A percentile compares a stretch with the other conserved stretches of the same genome.
These are phyloP conservation scores for Tor tambroides DNA, from an alignment of 2,113 vertebrate genomes.

Conservation along the genomic window DNA sequence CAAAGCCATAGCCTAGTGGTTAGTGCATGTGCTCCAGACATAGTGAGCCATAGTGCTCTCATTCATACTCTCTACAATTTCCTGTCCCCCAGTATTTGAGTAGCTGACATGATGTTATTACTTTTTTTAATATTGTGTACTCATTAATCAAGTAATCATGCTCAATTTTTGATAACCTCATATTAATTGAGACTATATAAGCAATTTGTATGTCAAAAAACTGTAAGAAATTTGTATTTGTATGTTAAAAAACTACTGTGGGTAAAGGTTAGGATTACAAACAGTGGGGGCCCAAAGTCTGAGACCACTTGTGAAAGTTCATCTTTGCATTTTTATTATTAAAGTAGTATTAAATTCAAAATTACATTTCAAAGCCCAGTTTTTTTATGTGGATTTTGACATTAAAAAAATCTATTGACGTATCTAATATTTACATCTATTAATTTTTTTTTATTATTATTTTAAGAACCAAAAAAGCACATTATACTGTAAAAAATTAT, in stretches of 20 bases:
- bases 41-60: too few relatives aligned
- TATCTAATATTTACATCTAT: background rate
- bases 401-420: too few relatives aligned
- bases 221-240: too few relatives aligned
- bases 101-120: too few relatives aligned
- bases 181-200: background rate
- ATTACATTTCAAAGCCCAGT: background rate
- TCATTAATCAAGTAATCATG: background rate
- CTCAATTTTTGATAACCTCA: background rate
- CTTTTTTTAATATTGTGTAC: too few relatives aligned
- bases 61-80: too few relatives aligned
- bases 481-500: too few relatives aligned
- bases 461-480: too few relatives aligned
- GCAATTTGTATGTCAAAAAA: background rate
- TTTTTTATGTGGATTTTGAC: background rate
- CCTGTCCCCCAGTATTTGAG: too few relatives aligned
- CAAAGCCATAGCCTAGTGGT: too few relatives aligned
- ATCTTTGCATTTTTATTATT: background rate
- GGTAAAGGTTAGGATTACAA: background rate
- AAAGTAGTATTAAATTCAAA: background rate
- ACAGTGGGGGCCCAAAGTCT: background rate
- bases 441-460: too few relatives aligned
- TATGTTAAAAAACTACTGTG: background rate
- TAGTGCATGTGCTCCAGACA: background rate
- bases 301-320: background rate